Evolutionary conservation across 1,140 invertebrate genomes (phyloP).

Genomic region (Periplaneta americana): DNA sequence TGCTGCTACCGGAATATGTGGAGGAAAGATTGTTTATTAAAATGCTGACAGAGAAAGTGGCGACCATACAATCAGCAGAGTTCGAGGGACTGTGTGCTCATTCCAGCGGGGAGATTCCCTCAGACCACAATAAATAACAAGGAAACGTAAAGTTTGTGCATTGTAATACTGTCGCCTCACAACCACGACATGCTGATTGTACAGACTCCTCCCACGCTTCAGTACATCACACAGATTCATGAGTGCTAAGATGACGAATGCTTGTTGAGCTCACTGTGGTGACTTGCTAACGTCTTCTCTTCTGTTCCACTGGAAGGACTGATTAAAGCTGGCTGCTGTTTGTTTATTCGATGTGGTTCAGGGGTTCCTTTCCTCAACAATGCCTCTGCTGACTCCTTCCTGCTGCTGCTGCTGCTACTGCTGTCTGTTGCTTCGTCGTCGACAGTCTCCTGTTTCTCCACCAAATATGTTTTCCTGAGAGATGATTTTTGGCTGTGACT

Average conservation of each 20-base stretch:
- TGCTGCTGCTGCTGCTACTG: no score
- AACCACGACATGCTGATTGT: neutral
- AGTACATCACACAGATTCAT: neutral
- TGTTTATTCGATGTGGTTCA: neutral
- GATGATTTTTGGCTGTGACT: neutral
- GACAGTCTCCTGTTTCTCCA: neutral
- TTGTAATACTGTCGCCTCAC: neutral
- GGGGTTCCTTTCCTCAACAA: neutral
- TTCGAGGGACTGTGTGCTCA: no score
- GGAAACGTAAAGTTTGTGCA: neutral
- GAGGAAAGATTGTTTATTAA: neutral
- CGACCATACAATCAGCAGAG: neutral
- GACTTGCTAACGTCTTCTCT: neutral
- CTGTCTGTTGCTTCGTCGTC: neutral
- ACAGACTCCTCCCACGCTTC: neutral
- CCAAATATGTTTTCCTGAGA: neutral
- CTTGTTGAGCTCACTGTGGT: neutral
- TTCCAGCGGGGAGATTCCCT: no score
- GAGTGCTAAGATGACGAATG: constrained; percentile 5
- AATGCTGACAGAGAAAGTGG: neutral
- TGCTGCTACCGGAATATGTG: neutral
- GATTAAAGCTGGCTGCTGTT: neutral
- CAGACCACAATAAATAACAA: no score
- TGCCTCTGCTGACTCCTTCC: no score
- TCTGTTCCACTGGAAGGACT: neutral